Evolutionary conservation across 2,113 vertebrate genomes (phyloP).

Genomic region (Carettochelys insculpta): DNA sequence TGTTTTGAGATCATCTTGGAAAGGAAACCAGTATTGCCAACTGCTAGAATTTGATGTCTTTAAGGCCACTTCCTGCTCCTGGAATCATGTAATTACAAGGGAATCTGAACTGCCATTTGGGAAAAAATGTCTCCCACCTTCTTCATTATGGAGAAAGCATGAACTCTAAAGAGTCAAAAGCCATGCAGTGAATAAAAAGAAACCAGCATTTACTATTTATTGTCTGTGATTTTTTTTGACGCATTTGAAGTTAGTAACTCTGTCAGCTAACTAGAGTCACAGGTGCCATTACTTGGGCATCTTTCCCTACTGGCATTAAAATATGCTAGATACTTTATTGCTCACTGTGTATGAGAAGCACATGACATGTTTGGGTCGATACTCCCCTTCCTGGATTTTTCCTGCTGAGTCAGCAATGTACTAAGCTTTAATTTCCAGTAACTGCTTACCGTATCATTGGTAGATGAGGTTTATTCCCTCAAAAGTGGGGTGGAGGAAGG

Average conservation of each 20-base stretch:
- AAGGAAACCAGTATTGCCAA: not conserved
- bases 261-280: not conserved
- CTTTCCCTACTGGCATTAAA: not conserved
- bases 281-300: not conserved
- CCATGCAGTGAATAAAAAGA: not conserved
- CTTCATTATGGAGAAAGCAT: accelerated
- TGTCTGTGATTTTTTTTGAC: not conserved
- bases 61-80: not conserved
- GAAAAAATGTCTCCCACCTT: not conserved
- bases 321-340: not conserved
- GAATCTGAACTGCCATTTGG: not conserved
- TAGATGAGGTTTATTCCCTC: constrained; percentile 58
- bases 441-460: constrained; percentile 37
- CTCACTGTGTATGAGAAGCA: not conserved
- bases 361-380: not conserved
- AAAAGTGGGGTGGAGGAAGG: constrained; percentile 51
- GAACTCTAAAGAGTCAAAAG: not conserved
- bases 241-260: not conserved
- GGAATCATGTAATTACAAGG: not conserved
- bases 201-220: not conserved
- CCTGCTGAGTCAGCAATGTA: not conserved
- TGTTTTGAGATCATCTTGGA: not conserved
- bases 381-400: not conserved
- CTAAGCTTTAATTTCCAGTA: constrained; percentile 24
- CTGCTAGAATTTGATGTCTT: not conserved